phyloP scores from a whole-genome alignment of 2,113 vertebrate genomes.

The Anser brachyrhynchus region DNA sequence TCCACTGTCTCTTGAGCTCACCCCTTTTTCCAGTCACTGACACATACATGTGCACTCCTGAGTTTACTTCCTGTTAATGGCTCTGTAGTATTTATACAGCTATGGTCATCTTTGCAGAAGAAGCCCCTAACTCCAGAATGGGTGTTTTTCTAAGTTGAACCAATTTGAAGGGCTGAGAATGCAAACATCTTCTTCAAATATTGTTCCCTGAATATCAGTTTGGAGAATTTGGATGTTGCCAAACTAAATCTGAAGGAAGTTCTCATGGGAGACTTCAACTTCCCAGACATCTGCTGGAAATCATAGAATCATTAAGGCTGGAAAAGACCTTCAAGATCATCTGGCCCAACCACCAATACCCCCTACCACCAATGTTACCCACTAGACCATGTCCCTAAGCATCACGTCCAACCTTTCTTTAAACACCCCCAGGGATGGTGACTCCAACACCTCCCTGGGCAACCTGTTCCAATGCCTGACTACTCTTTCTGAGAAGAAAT shows the following conservation, averaged over 20 bases:
- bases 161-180: not conserved
- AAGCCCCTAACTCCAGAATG: not conserved
- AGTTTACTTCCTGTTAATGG: not conserved
- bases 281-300: too few species aligned
- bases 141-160: not conserved
- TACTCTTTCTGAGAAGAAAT: too few species aligned
- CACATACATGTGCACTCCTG: not conserved
- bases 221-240: not conserved
- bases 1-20: not conserved
- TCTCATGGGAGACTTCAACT: too few species aligned
- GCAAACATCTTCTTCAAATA: not conserved
- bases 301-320: too few species aligned
- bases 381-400: too few species aligned
- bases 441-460: too few species aligned
- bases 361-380: too few species aligned
- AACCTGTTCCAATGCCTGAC: too few species aligned
- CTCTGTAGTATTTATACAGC: not conserved
- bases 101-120: not conserved
- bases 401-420: too few species aligned
- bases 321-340: too few species aligned
- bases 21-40: not conserved
- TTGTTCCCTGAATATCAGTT: not conserved
- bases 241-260: not conserved
- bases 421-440: too few species aligned
- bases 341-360: too few species aligned